Conservation (phyloP, 2,797 vertebrate species). For the Cossypha dichroa region DNA sequence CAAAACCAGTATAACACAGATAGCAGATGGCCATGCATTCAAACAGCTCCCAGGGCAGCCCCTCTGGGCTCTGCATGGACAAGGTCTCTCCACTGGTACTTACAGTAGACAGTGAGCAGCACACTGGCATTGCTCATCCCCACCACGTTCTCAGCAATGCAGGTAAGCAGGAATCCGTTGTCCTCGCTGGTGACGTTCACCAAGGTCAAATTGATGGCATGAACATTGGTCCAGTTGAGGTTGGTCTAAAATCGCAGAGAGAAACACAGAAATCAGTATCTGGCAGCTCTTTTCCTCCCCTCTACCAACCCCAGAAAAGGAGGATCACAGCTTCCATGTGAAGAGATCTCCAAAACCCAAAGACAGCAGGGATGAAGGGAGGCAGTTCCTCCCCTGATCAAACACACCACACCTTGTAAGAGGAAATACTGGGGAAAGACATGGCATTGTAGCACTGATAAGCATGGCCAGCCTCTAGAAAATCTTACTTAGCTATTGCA, state of each 20-base stretch:
- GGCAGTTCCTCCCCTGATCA: not conserved
- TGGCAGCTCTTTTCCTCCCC: not conserved
- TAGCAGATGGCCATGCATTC: not conserved
- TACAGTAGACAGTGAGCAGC: slow-evolving; percentile 93
- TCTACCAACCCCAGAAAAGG: not conserved
- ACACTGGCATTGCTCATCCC: slow-evolving; percentile 96
- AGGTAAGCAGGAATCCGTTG: slow-evolving; percentile 91
- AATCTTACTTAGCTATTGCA: not conserved
- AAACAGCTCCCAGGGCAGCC: not conserved
- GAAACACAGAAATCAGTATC: not conserved
- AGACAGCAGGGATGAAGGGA: not conserved
- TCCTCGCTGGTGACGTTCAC: slow-evolving; percentile 95
- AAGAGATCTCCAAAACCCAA: not conserved
- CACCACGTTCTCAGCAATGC: slow-evolving; percentile 96
- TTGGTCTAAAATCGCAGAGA: slow-evolving; percentile 82
- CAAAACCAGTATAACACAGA: not conserved
- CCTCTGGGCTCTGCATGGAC: not conserved
- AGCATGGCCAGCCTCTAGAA: not conserved
- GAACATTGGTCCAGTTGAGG: slow-evolving; percentile 95
- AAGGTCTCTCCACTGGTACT: slow-evolving; percentile 64
- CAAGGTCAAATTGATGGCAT: slow-evolving; percentile 95
- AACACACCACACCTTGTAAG: not conserved
- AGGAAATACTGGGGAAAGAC: not conserved
- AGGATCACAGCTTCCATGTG: not conserved
- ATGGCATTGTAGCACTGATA: not conserved